Base-by-base conservation (phyloP, 1,140 invertebrate genomes). In the Drosophila funebris region DNA sequence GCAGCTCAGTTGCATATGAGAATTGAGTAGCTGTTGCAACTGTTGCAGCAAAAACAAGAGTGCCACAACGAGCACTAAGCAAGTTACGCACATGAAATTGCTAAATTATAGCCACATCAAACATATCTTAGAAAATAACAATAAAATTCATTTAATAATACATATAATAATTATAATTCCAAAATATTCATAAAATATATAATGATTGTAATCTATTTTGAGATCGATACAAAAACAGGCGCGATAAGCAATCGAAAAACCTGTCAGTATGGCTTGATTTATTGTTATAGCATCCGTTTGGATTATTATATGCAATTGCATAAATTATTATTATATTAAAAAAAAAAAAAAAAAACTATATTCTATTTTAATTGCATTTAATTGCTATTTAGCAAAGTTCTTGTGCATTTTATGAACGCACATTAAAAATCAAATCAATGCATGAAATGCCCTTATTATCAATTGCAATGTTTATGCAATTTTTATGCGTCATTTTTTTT, bases 21-120 rank as follows among this genome's bases (percentile, higher is more conserved):
- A 44, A 48, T 37, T 37, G 31, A 50, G 58, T 62, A 31, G 14
- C 18, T 39, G 31, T 52, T 41, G 60, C 36, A 52, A 22, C 22
- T 9, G 36, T n/a, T n/a, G 8, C 29, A 61, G 22, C 20, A 24
- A 61, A 8, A 11, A 8, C 18, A 44, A 44, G 37, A 14, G 6
- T 39, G 37, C 24, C 9, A 18, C 13, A n/a, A n/a, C 36, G n/a
- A 18, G 39, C 14, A 3, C n/a, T 44, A 9, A 31, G 9, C 13
- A 6, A 24, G n/a, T 24, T 27, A 11, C 31, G 9, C 22, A 29
- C 11, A 20, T 41, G 7, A 16, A 41, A 18, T 16, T 16, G 14
- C 18, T 18, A 14, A 41, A 41, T 7, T 41, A 16, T 37, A n/a
- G 33, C 33, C 33, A 9, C 3, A 14, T n/a, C 7, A 31, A 13